These are phyloP conservation scores for Crocidura indochinensis DNA, from an alignment of 2,797 vertebrate genomes.

Conservation along the genomic window DNA sequence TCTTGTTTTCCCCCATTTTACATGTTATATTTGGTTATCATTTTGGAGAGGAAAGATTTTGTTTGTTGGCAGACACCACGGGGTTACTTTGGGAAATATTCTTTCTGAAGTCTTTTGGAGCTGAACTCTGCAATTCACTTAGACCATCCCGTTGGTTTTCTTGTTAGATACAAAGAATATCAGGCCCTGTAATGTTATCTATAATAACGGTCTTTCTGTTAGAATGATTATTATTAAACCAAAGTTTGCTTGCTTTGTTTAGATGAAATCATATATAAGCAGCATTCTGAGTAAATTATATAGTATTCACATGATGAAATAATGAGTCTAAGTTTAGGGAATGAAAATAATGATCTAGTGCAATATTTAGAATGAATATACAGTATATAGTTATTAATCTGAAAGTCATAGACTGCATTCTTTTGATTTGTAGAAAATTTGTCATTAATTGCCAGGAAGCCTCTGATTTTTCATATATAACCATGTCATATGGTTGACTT, in stretches of 20 bases:
- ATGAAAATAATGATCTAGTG: conserved; percentile 77
- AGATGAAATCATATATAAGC: conserved; percentile 79
- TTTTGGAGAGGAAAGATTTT: conserved; percentile 54
- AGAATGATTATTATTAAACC: conserved; percentile 73
- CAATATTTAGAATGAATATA: conserved; percentile 78
- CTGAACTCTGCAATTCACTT: conserved; percentile 57
- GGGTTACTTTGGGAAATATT: conserved; percentile 43
- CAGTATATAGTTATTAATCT: conserved; percentile 84
- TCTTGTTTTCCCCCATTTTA: conserved; percentile 54
- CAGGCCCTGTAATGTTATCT: conserved; percentile 59
- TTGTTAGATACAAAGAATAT: conserved; percentile 73
- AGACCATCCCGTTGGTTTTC: conserved; percentile 61
- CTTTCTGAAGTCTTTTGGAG: conserved; percentile 27
- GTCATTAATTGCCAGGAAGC: conserved; percentile 78
- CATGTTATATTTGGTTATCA: conserved; percentile 40
- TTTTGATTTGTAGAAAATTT: conserved; percentile 82
- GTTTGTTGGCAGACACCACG: not conserved
- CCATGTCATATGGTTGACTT: conserved; percentile 74
- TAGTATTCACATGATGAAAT: conserved; percentile 79
- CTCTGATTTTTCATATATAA: conserved; percentile 82
- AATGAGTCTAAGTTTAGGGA: conserved; percentile 79
- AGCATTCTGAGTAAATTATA: conserved; percentile 84
- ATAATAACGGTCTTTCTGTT: conserved; percentile 79
- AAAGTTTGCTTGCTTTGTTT: conserved; percentile 76
- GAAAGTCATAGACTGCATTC: conserved; percentile 80